Evolutionary conservation across 2,888 invertebrate genomes (phyloP).

Genomic region (Orgyia antiqua): DNA sequence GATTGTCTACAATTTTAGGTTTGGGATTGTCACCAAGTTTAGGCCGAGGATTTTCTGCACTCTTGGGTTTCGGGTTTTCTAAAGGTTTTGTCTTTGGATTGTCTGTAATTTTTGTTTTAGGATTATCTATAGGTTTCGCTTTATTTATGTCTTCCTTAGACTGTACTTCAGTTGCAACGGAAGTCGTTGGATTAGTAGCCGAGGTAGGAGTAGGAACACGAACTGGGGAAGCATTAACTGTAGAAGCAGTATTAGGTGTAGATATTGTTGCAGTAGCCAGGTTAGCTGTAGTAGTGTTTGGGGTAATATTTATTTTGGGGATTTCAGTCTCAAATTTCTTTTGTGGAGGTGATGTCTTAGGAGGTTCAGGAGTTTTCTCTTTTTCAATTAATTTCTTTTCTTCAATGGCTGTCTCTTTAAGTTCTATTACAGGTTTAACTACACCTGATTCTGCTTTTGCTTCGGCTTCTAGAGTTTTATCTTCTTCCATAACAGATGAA

Average conservation of each 20-base stretch:
- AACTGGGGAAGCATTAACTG: not conserved
- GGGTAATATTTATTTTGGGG: conserved; percentile 18
- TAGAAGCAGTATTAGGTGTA: conserved; percentile 1
- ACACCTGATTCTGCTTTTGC: conserved; percentile 16
- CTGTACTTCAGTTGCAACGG: conserved; percentile 7
- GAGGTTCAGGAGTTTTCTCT: conserved; percentile 42
- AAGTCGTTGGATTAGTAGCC: not conserved
- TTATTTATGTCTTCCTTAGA: conserved; percentile 15
- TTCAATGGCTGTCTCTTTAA: conserved; percentile 28
- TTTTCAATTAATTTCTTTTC: conserved; percentile 21
- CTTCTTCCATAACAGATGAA: conserved; percentile 32
- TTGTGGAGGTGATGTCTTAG: conserved; percentile 46
- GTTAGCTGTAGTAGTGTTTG: conserved; percentile 5
- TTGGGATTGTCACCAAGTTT: conserved; percentile 4
- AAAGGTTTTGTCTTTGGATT: conserved; percentile 10
- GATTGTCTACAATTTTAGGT: not conserved
- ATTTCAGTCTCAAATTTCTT: conserved; percentile 19
- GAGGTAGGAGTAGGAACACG: conserved; percentile 5
- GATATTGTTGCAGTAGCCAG: conserved; percentile 3
- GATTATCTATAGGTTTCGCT: conserved; percentile 6
- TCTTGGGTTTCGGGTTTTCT: not conserved
- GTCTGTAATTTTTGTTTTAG: conserved; percentile 1
- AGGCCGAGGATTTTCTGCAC: conserved; percentile 7
- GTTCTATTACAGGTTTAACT: conserved; percentile 29
- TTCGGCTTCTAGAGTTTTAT: conserved; percentile 23